Conservation (phyloP, 2,113 vertebrate genomes). For the Antechinus stuartii region DNA sequence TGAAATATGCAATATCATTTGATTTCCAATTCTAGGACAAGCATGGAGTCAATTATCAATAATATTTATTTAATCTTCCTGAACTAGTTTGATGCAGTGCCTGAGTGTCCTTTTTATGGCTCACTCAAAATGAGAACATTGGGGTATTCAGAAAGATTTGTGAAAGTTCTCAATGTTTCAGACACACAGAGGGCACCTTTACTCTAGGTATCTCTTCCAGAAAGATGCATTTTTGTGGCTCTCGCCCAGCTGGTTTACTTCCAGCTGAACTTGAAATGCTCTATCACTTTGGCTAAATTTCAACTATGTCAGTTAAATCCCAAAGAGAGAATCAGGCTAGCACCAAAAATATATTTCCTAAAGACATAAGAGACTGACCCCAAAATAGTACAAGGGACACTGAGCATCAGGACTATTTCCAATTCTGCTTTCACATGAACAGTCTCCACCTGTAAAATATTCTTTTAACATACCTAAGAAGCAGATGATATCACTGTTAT, state of each 20-base stretch:
- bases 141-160: conserved; percentile 57
- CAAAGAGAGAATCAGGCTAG: conserved; percentile 79
- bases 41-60: not conserved
- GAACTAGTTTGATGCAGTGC: not conserved
- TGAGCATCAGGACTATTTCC: conserved; percentile 62
- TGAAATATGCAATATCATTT: not conserved
- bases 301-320: conserved; percentile 86
- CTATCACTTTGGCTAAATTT: conserved; percentile 83
- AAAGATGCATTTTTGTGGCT: conserved; percentile 81
- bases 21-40: not conserved
- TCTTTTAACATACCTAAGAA: not conserved
- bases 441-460: conserved; percentile 60
- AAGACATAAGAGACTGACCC: conserved; percentile 79
- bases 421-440: conserved; percentile 72
- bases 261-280: conserved; percentile 83
- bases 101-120: conserved; percentile 50
- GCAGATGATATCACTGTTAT: not conserved
- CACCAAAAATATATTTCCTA: conserved; percentile 82
- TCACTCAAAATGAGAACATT: conserved; percentile 59
- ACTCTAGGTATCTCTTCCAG: conserved; percentile 67
- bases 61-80: not conserved
- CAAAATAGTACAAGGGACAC: conserved; percentile 72
- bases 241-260: conserved; percentile 80
- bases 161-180: conserved; percentile 63
- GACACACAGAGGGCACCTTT: conserved; percentile 62